These are phyloP conservation scores for Tamandua tetradactyla DNA, from an alignment of 2,797 vertebrate species.

Conservation along the genomic window DNA sequence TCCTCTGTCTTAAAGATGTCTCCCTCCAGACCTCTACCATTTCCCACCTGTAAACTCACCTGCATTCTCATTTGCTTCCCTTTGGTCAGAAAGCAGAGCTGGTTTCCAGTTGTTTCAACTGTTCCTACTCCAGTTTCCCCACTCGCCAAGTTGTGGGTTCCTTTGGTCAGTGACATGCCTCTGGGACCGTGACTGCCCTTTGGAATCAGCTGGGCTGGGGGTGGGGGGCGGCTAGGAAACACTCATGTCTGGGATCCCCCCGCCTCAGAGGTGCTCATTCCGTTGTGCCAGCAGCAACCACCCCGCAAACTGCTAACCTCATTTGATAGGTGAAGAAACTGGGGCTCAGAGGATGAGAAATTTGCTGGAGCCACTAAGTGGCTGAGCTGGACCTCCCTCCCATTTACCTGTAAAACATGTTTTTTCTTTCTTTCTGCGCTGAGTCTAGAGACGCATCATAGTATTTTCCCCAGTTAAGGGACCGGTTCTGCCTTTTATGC, in stretches of 20 bases:
- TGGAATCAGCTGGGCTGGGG: neutral
- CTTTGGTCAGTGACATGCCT: neutral
- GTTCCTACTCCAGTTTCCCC: fast-evolving
- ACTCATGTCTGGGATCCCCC: fast-evolving
- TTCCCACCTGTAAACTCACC: fast-evolving
- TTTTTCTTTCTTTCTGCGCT: neutral
- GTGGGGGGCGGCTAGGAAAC: neutral
- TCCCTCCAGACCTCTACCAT: too few species aligned
- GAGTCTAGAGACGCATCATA: neutral
- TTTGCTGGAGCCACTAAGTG: neutral
- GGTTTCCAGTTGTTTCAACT: neutral
- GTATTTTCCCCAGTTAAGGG: neutral
- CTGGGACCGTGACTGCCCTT: neutral
- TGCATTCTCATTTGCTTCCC: neutral
- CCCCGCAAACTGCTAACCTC: neutral
- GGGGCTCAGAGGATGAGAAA: neutral
- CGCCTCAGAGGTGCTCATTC: neutral
- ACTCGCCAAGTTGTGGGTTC: fast-evolving
- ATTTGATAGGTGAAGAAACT: neutral
- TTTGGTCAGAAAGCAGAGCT: neutral
- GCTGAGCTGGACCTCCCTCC: neutral
- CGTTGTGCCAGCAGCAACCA: neutral
- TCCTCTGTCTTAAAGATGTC: neutral
- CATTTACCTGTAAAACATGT: fast-evolving
- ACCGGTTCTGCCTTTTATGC: neutral